A percentile compares a stretch with the other conserved stretches of the same genome.
Conservation (phyloP, 2,888 invertebrate genomes). For the Cetonia aurata region DNA sequence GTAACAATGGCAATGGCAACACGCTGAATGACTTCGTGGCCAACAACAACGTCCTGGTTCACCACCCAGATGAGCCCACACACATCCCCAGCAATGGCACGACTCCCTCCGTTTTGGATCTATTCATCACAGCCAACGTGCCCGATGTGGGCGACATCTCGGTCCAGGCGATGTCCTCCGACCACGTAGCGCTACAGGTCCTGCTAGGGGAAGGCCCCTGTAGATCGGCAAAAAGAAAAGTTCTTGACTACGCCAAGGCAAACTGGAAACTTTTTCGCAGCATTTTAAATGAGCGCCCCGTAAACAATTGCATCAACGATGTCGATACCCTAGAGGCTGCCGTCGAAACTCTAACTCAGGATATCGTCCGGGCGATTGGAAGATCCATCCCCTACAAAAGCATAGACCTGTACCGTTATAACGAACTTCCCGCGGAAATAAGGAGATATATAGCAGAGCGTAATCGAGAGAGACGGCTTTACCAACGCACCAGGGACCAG, state of each 20-base stretch:
- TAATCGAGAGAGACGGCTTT: not conserved
- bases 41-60: too few relatives aligned
- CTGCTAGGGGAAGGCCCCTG: not conserved
- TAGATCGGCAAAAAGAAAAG: not conserved
- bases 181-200: constrained; percentile 9
- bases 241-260: not conserved
- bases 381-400: not conserved
- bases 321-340: not conserved
- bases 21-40: too few relatives aligned
- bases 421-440: not conserved
- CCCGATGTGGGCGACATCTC: not conserved
- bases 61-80: too few relatives aligned
- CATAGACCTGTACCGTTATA: not conserved
- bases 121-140: constrained; percentile 44
- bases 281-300: not conserved
- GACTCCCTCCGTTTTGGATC: constrained; percentile 21
- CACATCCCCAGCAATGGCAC: too few relatives aligned
- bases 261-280: not conserved
- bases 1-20: too few relatives aligned
- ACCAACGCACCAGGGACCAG: not conserved
- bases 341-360: not conserved
- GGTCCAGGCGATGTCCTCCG: constrained; percentile 2
- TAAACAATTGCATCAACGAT: not conserved
- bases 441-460: not conserved
- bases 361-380: not conserved